Conservation (phyloP, 2,797 vertebrate genomes). For the Naso thynnoides region DNA sequence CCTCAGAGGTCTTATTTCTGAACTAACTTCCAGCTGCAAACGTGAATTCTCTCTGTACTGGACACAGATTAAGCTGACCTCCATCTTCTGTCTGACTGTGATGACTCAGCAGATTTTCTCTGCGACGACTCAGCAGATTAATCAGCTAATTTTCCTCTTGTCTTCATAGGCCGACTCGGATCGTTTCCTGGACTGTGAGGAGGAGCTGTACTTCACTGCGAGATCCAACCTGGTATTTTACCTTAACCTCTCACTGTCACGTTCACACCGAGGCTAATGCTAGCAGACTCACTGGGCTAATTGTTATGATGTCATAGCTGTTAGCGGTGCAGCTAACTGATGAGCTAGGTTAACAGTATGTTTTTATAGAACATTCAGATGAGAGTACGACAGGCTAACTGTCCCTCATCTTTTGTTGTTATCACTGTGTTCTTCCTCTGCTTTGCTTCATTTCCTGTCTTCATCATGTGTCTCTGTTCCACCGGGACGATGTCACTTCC, state of each 20-base stretch:
- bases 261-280: not conserved
- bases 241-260: not conserved
- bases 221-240: conserved; percentile 14
- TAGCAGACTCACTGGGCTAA: not conserved
- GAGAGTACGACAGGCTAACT: no score
- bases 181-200: conserved; percentile 55
- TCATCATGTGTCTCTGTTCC: not conserved
- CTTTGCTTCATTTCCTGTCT: not conserved
- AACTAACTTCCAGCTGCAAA: no score
- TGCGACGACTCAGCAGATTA: not conserved
- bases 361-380: no score
- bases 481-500: conserved; percentile 15
- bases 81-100: not conserved
- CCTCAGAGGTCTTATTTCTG: no score
- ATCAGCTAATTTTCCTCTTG: not conserved
- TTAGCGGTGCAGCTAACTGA: no score
- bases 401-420: not conserved
- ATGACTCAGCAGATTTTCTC: not conserved
- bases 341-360: not conserved
- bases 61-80: no score
- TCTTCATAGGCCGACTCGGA: not conserved
- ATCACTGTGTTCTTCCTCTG: not conserved
- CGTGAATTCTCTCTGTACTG: no score
- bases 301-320: not conserved
- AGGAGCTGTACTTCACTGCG: conserved; percentile 87